A percentile compares a stretch with the other conserved stretches of the same genome.
Conservation (phyloP, 2,113 vertebrate genomes). For the Taurulus bubalis region DNA sequence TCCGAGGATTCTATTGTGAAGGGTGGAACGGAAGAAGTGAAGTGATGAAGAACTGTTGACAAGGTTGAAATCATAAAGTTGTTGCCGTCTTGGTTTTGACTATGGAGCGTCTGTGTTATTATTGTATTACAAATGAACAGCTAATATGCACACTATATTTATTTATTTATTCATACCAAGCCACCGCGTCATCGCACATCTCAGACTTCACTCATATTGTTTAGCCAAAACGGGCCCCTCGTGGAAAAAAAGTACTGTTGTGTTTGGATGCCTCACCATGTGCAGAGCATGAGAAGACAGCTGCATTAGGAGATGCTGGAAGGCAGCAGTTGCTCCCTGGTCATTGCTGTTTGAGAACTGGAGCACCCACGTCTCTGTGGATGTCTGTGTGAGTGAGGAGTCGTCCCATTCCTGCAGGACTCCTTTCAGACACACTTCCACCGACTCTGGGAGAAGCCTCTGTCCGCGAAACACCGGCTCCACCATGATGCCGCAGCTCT, state of each 20-base stretch:
- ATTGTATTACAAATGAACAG: not conserved
- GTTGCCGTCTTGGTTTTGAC: too few relatives aligned
- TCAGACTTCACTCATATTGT: not conserved
- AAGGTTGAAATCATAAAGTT: too few relatives aligned
- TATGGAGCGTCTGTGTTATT: too few relatives aligned
- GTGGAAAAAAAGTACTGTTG: not conserved
- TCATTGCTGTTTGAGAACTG: constrained; percentile 50
- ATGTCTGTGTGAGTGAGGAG: constrained; percentile 60
- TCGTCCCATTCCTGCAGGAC: constrained; percentile 80
- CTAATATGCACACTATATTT: not conserved
- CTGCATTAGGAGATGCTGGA: constrained; percentile 82
- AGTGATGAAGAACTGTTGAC: too few relatives aligned
- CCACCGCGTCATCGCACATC: not conserved
- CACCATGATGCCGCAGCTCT: constrained; percentile 83
- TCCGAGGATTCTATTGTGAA: too few relatives aligned
- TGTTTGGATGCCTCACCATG: constrained; percentile 83
- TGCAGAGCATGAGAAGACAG: constrained; percentile 79
- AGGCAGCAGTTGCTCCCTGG: constrained; percentile 41
- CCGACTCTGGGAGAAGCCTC: constrained; percentile 73
- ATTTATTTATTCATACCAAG: not conserved
- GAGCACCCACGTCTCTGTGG: constrained; percentile 89
- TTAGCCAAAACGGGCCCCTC: not conserved
- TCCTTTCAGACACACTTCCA: constrained; percentile 85
- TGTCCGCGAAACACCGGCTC: constrained; percentile 87
- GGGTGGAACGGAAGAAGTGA: too few relatives aligned